Base-by-base conservation (phyloP, 2,888 invertebrate species). In the Hemicrepidius hirtus region DNA sequence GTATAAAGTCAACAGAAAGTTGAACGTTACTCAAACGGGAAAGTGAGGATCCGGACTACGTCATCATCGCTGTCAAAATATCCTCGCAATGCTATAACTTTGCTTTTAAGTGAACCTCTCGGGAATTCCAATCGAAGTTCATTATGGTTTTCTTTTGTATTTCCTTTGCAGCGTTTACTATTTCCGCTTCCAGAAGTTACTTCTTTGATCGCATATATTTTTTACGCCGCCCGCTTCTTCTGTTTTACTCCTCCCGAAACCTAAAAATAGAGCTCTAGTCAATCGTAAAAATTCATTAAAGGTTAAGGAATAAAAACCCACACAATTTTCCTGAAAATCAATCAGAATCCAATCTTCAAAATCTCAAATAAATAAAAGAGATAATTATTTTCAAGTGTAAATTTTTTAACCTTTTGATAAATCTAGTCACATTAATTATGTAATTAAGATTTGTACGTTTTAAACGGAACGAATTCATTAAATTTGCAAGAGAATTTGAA, bases 61-160 rank as follows among this genome's bases (percentile, higher is more conserved):
- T 13, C 53, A 18, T 44, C 44, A 44, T 18, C 18, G 3, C 21
- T 53, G 28, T 53, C 53, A 53, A 53, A 53, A 53, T 53, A 53
- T 18, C 5, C 44, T 44, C 18, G 44, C 9, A 12, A 3, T 24
- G 28, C 12, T 53, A 49, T 53, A 53, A 53, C 53, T 53, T 53
- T 53, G 53, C 53, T 53, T 28, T 53, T 53, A 53, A 53, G 50
- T 50, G 53, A 53, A 53, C 53, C 53, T n/a, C n/a, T 13, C 12
- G 53, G 13, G 53, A 16, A 28, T 53, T 28, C 28, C n/a, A 13
- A 53, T 53, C 53, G 28, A 53, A 53, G 12, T 53, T 53, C 28
- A 53, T 53, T 53, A 53, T 28, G 24, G 24, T 24, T 13, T 28
- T 24, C 28, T 32, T 24, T 53, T 53, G 46, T 18, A 16, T 41